Evolutionary conservation across 2,888 invertebrate species (phyloP).

Genomic region (Amphiduros pacificus): DNA sequence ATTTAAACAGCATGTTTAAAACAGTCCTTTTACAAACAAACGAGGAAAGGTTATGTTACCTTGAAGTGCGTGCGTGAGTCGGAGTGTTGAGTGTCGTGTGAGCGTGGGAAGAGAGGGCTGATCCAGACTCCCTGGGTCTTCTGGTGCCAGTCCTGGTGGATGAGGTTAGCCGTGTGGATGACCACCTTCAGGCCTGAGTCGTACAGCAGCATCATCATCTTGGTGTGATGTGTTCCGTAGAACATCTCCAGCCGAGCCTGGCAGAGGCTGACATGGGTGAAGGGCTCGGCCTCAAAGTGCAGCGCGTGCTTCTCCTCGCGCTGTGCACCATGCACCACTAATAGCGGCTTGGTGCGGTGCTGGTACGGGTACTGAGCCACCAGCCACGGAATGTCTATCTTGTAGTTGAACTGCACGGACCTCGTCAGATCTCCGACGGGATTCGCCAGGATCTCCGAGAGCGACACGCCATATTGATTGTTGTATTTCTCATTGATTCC

Average conservation of each 20-base stretch:
- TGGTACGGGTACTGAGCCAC: constrained; percentile 78
- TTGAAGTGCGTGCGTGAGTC: no score
- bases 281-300: constrained; percentile 52
- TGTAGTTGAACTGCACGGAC: constrained; percentile 82
- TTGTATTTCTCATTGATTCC: not conserved
- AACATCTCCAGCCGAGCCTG: constrained; percentile 75
- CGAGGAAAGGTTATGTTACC: no score
- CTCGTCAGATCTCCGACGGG: constrained; percentile 53
- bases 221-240: constrained; percentile 87
- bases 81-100: no score
- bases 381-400: constrained; percentile 89
- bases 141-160: constrained; percentile 90
- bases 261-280: constrained; percentile 51
- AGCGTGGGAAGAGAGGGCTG: no score
- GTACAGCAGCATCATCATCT: constrained; percentile 86
- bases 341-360: constrained; percentile 62
- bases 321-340: constrained; percentile 79
- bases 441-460: constrained; percentile 53
- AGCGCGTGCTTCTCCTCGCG: constrained; percentile 64
- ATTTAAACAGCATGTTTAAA: no score
- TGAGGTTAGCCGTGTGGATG: constrained; percentile 89
- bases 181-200: constrained; percentile 79
- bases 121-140: constrained; percentile 94
- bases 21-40: no score
- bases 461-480: not conserved